phyloP scores from a whole-genome alignment of 2,888 invertebrate species.

The Diarsia rubi region DNA sequence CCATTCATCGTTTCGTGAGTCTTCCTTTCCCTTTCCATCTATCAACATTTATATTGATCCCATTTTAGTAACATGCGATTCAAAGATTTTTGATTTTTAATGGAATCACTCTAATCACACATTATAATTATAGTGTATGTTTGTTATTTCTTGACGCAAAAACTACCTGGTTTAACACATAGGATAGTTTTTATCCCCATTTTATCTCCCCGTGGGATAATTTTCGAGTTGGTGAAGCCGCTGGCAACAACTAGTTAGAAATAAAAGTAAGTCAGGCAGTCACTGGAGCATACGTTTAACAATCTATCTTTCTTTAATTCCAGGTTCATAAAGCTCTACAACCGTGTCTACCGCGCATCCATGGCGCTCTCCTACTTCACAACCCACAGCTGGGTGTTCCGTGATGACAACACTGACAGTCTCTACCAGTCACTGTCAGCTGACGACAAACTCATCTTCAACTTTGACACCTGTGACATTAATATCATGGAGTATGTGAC shows the following conservation, averaged over 20 bases:
- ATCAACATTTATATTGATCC: too few species aligned
- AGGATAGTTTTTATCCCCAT: too few species aligned
- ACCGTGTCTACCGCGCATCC: constrained; percentile 61
- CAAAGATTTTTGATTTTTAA: not conserved
- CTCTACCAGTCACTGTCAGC: constrained; percentile 45
- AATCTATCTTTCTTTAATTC: constrained; percentile 3
- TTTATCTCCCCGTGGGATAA: too few species aligned
- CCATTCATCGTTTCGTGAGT: too few species aligned
- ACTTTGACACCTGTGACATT: constrained; percentile 65
- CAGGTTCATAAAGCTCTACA: constrained; percentile 67
- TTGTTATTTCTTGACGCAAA: too few species aligned
- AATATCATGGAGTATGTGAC: constrained; percentile 60
- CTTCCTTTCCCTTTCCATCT: too few species aligned
- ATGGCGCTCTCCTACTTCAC: constrained; percentile 62
- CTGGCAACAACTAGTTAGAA: too few species aligned
- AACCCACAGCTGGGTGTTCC: constrained; percentile 62
- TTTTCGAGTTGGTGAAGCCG: too few species aligned
- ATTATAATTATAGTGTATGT: too few species aligned
- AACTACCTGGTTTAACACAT: too few species aligned
- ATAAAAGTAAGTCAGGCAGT: not conserved
- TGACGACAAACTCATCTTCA: constrained; percentile 62
- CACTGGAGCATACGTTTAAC: not conserved
- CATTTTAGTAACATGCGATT: too few species aligned
- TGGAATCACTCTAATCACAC: too few species aligned
- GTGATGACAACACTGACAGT: constrained; percentile 55